Percentiles rank a stretch among this genome's conserved stretches.
phyloP scores from a whole-genome alignment of 1,140 invertebrate genomes.

The Zaprionus tsacasi region DNA sequence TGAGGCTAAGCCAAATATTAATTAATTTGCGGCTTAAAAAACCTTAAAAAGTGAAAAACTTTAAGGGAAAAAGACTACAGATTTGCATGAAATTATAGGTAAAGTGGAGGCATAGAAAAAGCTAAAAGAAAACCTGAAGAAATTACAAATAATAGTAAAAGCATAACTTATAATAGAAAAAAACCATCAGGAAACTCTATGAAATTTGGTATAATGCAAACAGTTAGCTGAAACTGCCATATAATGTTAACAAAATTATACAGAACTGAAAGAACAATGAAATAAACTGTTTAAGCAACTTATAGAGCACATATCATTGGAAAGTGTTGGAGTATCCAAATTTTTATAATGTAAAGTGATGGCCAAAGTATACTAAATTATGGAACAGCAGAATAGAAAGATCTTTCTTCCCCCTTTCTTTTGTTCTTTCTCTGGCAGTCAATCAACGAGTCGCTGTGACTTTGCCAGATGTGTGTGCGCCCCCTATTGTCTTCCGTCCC shows the following conservation, averaged over 20 bases:
- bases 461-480: conserved; percentile 21
- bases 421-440: conserved; percentile 24
- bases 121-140: neutral
- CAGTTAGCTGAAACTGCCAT: neutral
- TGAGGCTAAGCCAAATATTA: neutral
- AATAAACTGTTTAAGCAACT: conserved; percentile 1
- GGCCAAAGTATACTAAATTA: conserved; percentile 30
- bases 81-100: neutral
- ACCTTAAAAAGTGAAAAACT: neutral
- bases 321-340: conserved; percentile 3
- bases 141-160: neutral
- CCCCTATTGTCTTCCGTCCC: neutral
- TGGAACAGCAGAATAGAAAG: neutral
- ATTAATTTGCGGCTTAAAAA: neutral
- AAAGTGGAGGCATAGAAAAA: neutral
- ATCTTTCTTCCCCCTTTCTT: neutral
- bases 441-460: conserved; percentile 50
- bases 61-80: neutral
- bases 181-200: neutral
- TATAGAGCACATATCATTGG: neutral
- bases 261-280: neutral
- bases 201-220: conserved; percentile 13
- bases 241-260: neutral
- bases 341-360: conserved; percentile 19
- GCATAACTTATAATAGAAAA: neutral